phyloP scores from a whole-genome alignment of 1,140 invertebrate genomes.

The Armadillidium nasatum region DNA sequence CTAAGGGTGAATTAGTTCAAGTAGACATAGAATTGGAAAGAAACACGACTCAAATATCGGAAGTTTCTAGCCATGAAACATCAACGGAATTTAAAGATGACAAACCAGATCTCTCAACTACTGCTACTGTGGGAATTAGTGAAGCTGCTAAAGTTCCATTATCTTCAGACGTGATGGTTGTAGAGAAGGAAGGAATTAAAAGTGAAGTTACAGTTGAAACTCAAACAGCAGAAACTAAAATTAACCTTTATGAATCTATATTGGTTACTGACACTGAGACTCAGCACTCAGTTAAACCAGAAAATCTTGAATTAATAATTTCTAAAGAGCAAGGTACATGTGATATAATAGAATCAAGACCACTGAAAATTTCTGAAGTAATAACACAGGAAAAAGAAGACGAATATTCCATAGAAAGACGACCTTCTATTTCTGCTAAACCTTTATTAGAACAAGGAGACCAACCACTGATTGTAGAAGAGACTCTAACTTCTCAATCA shows the following conservation, averaged over 20 bases:
- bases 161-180: slow-evolving; percentile 33
- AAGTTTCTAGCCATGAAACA: not conserved
- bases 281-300: slow-evolving; percentile 27
- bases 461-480: not conserved
- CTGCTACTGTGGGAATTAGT: not conserved
- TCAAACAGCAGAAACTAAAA: slow-evolving; percentile 53
- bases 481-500: slow-evolving; percentile 5
- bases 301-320: slow-evolving; percentile 24
- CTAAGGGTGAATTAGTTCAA: slow-evolving; percentile 20
- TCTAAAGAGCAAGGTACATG: slow-evolving; percentile 34
- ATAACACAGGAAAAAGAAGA: slow-evolving; percentile 19
- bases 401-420: not conserved
- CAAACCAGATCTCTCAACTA: not conserved
- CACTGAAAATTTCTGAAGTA: slow-evolving; percentile 46
- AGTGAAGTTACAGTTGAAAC: slow-evolving; percentile 46
- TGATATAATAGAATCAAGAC: slow-evolving; percentile 34
- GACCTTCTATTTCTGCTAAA: not conserved
- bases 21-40: slow-evolving; percentile 31
- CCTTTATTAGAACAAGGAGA: slow-evolving; percentile 20
- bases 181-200: slow-evolving; percentile 42
- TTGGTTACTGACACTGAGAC: slow-evolving; percentile 49
- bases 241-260: slow-evolving; percentile 60
- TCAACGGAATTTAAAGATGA: not conserved
- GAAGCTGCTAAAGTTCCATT: slow-evolving; percentile 28
- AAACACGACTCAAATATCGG: slow-evolving; percentile 9